phyloP scores from a whole-genome alignment of 2,113 vertebrate genomes.

The Cebidichthys violaceus region DNA sequence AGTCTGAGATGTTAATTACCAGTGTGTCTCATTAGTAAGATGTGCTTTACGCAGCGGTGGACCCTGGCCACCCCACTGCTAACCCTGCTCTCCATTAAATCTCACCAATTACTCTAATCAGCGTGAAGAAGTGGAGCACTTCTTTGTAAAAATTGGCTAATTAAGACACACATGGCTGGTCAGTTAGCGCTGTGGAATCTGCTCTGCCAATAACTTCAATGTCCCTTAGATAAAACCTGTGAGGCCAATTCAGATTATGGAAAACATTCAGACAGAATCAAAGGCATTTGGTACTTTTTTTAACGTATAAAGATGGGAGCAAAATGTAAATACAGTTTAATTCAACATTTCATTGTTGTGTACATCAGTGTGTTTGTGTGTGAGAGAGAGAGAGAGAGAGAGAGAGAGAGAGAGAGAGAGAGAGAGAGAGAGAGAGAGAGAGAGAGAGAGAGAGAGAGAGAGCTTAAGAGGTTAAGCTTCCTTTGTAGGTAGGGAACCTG shows the following conservation, averaged over 20 bases:
- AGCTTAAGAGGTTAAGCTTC: slow-evolving; percentile 58
- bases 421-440: no score
- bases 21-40: slow-evolving; percentile 78
- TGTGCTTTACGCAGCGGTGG: slow-evolving; percentile 78
- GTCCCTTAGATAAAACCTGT: not conserved
- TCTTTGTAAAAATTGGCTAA: slow-evolving; percentile 76
- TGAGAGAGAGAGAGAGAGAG: no score
- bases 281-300: slow-evolving; percentile 13
- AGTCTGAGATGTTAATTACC: slow-evolving; percentile 75
- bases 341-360: slow-evolving; percentile 24
- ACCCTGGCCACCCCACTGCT: slow-evolving; percentile 73
- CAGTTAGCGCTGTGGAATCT: slow-evolving; percentile 50
- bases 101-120: slow-evolving; percentile 85
- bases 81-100: slow-evolving; percentile 78
- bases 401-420: no score
- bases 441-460: no score
- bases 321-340: slow-evolving; percentile 37
- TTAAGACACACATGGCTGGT: slow-evolving; percentile 72
- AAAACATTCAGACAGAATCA: slow-evolving; percentile 17
- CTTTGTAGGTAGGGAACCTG: slow-evolving; percentile 62
- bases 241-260: not conserved
- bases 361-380: not conserved
- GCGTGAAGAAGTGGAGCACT: slow-evolving; percentile 66
- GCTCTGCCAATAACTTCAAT: slow-evolving; percentile 23
- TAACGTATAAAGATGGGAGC: not conserved